Percentiles rank a stretch among this genome's conserved stretches.
phyloP scores from a whole-genome alignment of 2,797 vertebrate genomes.

The Otus scops region DNA sequence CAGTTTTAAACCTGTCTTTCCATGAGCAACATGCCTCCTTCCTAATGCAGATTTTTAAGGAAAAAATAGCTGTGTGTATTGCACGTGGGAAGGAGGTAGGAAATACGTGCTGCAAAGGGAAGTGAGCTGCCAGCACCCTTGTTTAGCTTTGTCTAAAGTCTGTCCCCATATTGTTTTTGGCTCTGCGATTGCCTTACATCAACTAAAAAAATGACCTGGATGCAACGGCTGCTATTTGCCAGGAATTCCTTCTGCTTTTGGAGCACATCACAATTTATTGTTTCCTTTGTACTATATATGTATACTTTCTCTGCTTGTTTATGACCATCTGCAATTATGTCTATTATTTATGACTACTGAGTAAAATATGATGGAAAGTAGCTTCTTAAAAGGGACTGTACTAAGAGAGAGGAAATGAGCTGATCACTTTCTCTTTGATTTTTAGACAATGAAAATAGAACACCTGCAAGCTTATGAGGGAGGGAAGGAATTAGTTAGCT shows the following conservation, averaged over 20 bases:
- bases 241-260: constrained; percentile 31
- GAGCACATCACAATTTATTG: background rate
- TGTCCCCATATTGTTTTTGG: constrained; percentile 17
- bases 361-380: constrained; percentile 14
- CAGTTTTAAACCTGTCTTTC: constrained; percentile 6
- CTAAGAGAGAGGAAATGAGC: constrained; percentile 36
- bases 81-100: background rate
- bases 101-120: background rate
- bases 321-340: constrained; percentile 6
- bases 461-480: constrained; percentile 5
- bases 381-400: constrained; percentile 22
- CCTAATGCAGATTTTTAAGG: background rate
- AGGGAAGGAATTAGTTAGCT: background rate
- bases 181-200: background rate
- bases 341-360: constrained; percentile 47
- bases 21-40: background rate
- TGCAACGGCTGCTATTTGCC: background rate
- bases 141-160: background rate
- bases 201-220: background rate
- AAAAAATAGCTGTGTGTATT: background rate
- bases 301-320: constrained; percentile 23
- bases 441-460: constrained; percentile 40
- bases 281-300: constrained; percentile 8
- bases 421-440: constrained; percentile 39
- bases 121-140: background rate